A percentile compares a stretch with the other conserved stretches of the same genome.
Evolutionary conservation across 2,113 vertebrate species (phyloP).

Genomic region (Pungitius pungitius): DNA sequence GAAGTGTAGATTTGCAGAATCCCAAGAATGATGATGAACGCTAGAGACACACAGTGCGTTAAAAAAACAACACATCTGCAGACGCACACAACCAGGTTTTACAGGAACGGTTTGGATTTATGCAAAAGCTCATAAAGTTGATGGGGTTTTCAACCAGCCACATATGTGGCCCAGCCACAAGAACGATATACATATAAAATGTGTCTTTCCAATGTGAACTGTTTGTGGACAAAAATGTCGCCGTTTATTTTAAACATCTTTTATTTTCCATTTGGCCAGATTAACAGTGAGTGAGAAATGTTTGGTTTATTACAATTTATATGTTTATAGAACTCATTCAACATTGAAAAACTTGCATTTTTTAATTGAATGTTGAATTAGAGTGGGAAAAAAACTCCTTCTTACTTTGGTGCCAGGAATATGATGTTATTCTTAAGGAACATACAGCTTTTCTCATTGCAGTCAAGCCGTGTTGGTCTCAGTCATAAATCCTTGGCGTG

Average conservation of each 20-base stretch:
- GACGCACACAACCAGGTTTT: conserved; percentile 10
- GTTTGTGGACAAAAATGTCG: not conserved
- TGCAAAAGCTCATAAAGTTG: conserved; percentile 71
- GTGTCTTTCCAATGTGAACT: not conserved
- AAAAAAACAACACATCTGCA: not conserved
- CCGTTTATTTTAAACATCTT: not conserved
- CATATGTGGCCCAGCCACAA: conserved; percentile 52
- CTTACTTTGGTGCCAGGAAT: not conserved
- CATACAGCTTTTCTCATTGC: not conserved
- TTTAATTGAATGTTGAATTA: not conserved
- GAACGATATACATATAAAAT: not conserved
- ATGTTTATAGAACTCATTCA: not conserved
- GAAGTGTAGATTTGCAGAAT: not conserved
- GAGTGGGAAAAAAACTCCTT: not conserved
- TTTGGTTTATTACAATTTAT: not conserved
- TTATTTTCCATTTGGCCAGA: not conserved
- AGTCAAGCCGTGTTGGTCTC: conserved; percentile 6
- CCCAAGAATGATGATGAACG: not conserved
- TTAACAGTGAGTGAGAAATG: not conserved
- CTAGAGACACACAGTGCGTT: not conserved
- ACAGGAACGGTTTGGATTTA: conserved; percentile 47
- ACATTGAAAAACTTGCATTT: not conserved
- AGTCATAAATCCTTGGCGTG: conserved; percentile 22
- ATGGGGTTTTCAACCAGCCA: conserved; percentile 43
- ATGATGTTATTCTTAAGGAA: conserved; percentile 19